Base-by-base conservation (phyloP, 2,888 invertebrate genomes). In the Chironomus riparius region DNA sequence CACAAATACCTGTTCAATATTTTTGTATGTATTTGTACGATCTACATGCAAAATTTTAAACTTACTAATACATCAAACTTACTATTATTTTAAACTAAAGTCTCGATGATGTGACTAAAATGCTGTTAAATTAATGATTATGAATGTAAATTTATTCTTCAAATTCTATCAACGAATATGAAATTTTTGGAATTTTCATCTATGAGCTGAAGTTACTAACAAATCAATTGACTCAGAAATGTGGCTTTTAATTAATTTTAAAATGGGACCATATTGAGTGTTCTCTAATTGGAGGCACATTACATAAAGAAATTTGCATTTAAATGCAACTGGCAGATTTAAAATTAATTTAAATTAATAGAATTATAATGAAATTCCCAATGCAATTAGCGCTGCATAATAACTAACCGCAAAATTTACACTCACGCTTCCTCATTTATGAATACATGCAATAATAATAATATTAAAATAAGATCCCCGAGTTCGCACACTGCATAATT, bases 351-450 rank as follows among this genome's bases (percentile, higher is more conserved):
- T 61, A 61, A 62, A 73, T 62, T 62, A 73, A 73, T 47, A 68
- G 56, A 70, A 70, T 70, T 70, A 71, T 71, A 22, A 71, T 71
- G 4, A 38, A 24, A 73, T 62, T 73, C 38, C 61, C 61, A 21
- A 61, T 61, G 62, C 38, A 73, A 73, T 73, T 73, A 73, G 72
- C 71, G 71, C 72, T 62, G 72, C 68, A 73, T 73, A 73, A 73
- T 73, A 73, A 73, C 62, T 18, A 73, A 62, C 72, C 72, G n/a
- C 61, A 47, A 61, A 62, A 47, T 73, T 61, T 61, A 61, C 62
- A 73, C 72, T 73, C 38, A n/a, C 38, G 15, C 38, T 15, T 12
- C 18, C 62, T 62, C 62, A 21, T 22, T 56, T 56, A 18, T 56
- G 65, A 18, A 65, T 65, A 22, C 12, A 62, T 24, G 24, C 38